Evolutionary conservation across 2,888 invertebrate species (phyloP), one percentile per base, ranked within the genome.

Genomic region (Orthonevra nobilis): DNA sequence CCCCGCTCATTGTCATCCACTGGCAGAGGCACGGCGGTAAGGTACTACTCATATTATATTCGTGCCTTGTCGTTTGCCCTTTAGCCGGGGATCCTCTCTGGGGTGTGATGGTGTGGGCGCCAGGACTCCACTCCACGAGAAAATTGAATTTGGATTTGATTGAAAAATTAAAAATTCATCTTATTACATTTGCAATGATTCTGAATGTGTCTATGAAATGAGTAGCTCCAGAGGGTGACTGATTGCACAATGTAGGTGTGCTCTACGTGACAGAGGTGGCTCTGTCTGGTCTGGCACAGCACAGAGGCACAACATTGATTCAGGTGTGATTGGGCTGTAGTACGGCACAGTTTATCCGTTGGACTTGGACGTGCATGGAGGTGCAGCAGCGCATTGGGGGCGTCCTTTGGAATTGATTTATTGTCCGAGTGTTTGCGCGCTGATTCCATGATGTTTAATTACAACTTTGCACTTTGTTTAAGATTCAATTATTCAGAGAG

Each of bases 111-210:
- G 9, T 10, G 42, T 7, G 4, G 19, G 28, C 4, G 9, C 12
- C 54, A 48, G 48, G 54, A 12, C 36, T 10, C 15, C 40, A 19
- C 14, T 28, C 28, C 9, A 14, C 9, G 6, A 15, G 23, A 61
- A 63, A 81, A 81, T 74, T 81, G 74, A 74, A 81, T 81, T 81
- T 81, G 81, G 81, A 74, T 81, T 81, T 81, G 81, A 81, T 81
- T 81, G 81, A 81, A 81, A 81, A 81, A 81, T 81, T 81, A 81
- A 81, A 81, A 81, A 81, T 81, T 81, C 74, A 81, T 81, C 81
- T 81, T 81, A 81, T 81, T 81, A 81, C 81, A 81, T 81, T 81
- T 81, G 81, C 74, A 81, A 68, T 74, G 81, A 81, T 81, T 81
- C 73, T 52, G 74, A 74, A 81, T 81, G 81, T 81, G 73, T 79